A percentile compares a stretch with the other conserved stretches of the same genome.
Conservation (phyloP, 2,113 vertebrate species). For the Neoarius graeffei region DNA sequence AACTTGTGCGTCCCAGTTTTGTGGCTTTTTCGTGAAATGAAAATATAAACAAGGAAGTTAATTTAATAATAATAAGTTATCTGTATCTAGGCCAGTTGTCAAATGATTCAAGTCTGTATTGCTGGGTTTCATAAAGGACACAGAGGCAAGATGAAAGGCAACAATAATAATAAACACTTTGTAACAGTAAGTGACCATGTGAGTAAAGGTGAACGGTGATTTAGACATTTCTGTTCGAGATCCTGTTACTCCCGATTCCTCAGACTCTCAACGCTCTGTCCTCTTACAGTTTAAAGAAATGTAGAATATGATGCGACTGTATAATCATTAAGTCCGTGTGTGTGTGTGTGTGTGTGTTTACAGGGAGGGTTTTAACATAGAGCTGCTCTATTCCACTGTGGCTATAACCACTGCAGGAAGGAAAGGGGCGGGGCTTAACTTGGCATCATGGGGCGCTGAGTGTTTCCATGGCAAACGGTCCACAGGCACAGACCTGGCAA, state of each 20-base stretch:
- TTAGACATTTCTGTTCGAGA: background rate
- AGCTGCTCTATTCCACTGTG: background rate
- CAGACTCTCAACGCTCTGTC: background rate
- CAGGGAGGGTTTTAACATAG: background rate
- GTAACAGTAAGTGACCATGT: background rate
- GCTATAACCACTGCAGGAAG: background rate
- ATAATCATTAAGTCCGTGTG: too few relatives aligned
- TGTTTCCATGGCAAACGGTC: slow-evolving; percentile 63
- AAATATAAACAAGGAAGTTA: too few relatives aligned
- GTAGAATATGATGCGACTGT: background rate
- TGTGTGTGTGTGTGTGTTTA: too few relatives aligned
- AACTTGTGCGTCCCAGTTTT: background rate
- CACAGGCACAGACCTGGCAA: slow-evolving; percentile 66
- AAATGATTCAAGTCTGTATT: slow-evolving; percentile 39
- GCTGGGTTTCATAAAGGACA: slow-evolving; percentile 18
- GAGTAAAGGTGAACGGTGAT: background rate
- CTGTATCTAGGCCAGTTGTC: slow-evolving; percentile 6
- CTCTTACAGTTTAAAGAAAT: background rate
- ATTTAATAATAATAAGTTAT: background rate
- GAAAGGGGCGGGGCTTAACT: slow-evolving; percentile 44
- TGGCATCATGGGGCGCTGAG: slow-evolving; percentile 55
- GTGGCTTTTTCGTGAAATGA: background rate
- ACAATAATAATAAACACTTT: background rate
- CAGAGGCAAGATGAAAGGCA: background rate
- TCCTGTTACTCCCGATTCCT: too few relatives aligned